A percentile compares a stretch with the other conserved stretches of the same genome.
Conservation (phyloP, 1,140 invertebrate species). For the Caenorhabditis tropicalis region DNA sequence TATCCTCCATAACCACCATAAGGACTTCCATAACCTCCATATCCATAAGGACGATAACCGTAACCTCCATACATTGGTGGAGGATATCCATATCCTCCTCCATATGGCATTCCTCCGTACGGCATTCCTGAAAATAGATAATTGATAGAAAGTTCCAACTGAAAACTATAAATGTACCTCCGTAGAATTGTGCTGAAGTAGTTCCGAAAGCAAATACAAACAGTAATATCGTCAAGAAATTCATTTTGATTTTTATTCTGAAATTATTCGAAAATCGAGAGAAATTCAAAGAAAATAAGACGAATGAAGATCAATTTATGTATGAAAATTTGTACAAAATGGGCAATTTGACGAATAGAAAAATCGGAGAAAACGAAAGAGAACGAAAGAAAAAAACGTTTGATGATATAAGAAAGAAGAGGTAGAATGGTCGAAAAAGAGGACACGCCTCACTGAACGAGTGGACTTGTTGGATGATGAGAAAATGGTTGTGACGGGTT, state of each 20-base stretch:
- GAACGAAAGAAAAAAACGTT: background rate
- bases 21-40: background rate
- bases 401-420: background rate
- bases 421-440: constrained; percentile 5
- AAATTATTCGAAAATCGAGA: background rate
- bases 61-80: constrained; percentile 6
- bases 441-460: constrained; percentile 13
- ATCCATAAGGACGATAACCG: background rate
- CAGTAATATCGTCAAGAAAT: background rate
- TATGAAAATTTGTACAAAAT: background rate
- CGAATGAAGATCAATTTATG: background rate
- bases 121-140: background rate
- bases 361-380: constrained; percentile 1
- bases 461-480: background rate
- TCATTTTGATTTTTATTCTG: constrained; percentile 3
- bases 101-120: background rate
- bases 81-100: background rate
- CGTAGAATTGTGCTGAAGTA: constrained; percentile 27
- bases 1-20: background rate
- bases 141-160: background rate
- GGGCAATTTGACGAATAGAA: background rate
- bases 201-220: background rate
- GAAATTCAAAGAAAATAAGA: background rate
- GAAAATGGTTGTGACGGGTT: background rate
- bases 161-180: background rate